Base-by-base conservation (phyloP, 2,888 invertebrate species). In the Tachina lurida region DNA sequence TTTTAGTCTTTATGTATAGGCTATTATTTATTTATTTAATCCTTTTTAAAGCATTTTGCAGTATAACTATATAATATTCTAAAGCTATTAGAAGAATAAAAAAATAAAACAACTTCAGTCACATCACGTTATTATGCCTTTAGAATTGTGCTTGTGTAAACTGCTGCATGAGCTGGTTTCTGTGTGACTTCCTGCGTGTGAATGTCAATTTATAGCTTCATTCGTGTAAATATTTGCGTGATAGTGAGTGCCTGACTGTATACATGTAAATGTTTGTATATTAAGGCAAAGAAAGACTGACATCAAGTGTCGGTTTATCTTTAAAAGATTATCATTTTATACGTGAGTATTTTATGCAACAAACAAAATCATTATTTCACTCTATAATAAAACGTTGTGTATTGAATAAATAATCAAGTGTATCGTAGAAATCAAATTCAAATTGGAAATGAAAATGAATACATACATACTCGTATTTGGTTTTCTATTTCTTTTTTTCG, bases 221-320 rank as follows among this genome's bases (percentile, higher is more conserved):
- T 0, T 10, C 4, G 41, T 4, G 15, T 39, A 39, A 60, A 60
- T 60, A 15, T 19, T 22, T 31, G 7, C 15, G 1, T n/a, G 17
- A 12, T 9, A 3, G 13, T 15, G 5, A 43, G n/a, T 13, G 31
- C 15, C 9, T 56, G 10, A 13, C 31, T 67, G 45, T 19, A 4
- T 62, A 49, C 17, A 17, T 52, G 41, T n/a, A 49, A 41, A 60
- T 77, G 58, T 58, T 65, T 17, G 45, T 67, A 15, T 47, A 17
- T 54, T 54, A 45, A 54, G 65, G 13, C 22, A 39, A 31, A 54
- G 54, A 45, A 67, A 67, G 17, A 65, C 22, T 73, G 79, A 73
- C 73, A 80, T 65, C 56, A 73, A 80, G 73, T 80, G 80, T 74
- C 67, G 74, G 58, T 80, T 80, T 80, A 80, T 58, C 17, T 74